These are phyloP conservation scores for Zoanthus gigantus DNA, from an alignment of 92 coral and sea anemone species.

Conservation along the genomic window DNA sequence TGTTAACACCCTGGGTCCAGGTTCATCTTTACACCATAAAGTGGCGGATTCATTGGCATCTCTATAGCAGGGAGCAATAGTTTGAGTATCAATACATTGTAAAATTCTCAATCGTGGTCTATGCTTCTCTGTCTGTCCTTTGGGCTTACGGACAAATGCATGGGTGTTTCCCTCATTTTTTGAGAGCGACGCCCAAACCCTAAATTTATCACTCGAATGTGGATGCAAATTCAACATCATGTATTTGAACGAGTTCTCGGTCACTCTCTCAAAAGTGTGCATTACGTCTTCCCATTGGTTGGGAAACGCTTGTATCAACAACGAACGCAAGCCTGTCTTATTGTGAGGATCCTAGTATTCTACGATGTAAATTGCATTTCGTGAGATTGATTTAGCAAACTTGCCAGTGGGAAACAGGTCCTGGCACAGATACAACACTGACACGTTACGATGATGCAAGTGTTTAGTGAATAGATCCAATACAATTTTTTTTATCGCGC, in stretches of 20 bases:
- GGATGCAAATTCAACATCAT: conserved; percentile 22
- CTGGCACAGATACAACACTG: conserved; percentile 32
- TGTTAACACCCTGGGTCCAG: not conserved
- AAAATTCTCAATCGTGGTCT: not conserved
- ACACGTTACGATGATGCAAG: conserved; percentile 4
- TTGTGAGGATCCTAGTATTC: conserved; percentile 57
- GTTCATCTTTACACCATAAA: not conserved
- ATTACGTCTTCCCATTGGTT: conserved; percentile 26
- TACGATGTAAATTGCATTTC: not conserved
- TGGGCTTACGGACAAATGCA: not conserved
- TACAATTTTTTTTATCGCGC: not conserved
- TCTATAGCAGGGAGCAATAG: not conserved
- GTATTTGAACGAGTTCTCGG: conserved; percentile 48
- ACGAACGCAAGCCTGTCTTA: conserved; percentile 24
- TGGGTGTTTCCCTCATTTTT: conserved; percentile 20
- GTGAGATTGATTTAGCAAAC: conserved; percentile 20
- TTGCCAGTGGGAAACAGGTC: conserved; percentile 36
- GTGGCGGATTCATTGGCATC: not conserved
- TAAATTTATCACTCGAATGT: conserved; percentile 4
- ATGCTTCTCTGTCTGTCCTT: not conserved
- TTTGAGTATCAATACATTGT: not conserved
- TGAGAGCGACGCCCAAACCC: conserved; percentile 9
- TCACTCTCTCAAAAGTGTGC: conserved; percentile 30
- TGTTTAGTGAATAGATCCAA: conserved; percentile 18
- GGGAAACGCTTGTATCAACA: conserved; percentile 56